Conservation (phyloP, 2,113 vertebrate species). For the Limnothrissa miodon region DNA sequence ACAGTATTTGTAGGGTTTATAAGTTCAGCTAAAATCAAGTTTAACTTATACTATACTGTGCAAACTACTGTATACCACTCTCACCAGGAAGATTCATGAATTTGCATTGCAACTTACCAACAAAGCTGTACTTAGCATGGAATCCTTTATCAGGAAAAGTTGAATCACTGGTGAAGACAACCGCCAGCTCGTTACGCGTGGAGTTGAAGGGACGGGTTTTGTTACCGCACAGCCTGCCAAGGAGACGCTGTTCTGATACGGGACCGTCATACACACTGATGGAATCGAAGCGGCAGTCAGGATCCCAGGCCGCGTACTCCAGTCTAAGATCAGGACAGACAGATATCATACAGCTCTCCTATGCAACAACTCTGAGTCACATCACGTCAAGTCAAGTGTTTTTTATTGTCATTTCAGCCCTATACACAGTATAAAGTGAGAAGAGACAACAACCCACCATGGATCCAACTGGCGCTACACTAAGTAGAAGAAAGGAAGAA, state of each 20-base stretch:
- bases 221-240: background rate
- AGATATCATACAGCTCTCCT: background rate
- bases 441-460: no score
- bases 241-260: background rate
- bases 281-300: background rate
- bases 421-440: no score
- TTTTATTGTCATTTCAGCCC: no score
- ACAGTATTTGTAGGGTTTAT: no score
- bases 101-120: background rate
- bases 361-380: no score
- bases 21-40: no score
- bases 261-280: background rate
- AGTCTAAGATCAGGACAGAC: background rate
- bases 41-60: no score
- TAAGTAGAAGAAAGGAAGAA: no score
- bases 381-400: no score
- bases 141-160: background rate
- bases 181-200: background rate
- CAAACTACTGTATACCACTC: no score
- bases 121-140: background rate
- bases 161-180: background rate
- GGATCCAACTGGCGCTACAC: no score
- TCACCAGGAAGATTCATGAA: no score
- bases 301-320: background rate
- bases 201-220: background rate